Base-by-base conservation (phyloP, 1,140 invertebrate genomes). In the Drosophila trapezifrons region DNA sequence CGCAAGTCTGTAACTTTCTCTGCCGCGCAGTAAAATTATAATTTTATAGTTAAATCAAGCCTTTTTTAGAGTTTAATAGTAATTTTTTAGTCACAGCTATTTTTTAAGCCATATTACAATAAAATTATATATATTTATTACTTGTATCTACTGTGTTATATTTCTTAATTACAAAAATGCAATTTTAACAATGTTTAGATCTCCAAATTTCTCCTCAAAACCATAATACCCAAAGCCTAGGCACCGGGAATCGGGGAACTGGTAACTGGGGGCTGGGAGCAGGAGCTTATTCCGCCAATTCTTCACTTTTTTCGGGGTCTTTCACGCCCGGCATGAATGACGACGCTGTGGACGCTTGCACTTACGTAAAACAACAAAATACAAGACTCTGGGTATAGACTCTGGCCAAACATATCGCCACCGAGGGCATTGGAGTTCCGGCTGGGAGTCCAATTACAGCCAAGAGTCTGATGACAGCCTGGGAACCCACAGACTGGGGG, bases 291-390 rank as follows among this genome's bases (percentile, higher is more conserved):
- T 64, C 22, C 17, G 79, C 60, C 56, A 60, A 62, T 40, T 13
- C 9, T 37, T 66, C 76, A 51, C 32, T 76, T 78, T n/a, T 45
- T 60, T 29, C 6, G 17, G 46, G 57, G 18, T 52, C 75, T 86
- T 84, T 84, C 80, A 80, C 80, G 72, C 72, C 72, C 37, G 47
- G 12, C 60, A 85, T 85, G 81, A 85, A 86, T 85, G 79, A 63
- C 74, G 20, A 54, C 8, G 32, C 20, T 67, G 42, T 32, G 32
- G 70, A 22, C n/a, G n/a, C 40, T 60, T 46, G 57, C 20, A 47
- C 46, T 83, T 78, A 74, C 46, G 32, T 72, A 80, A 63, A 59
- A 62, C 45, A 62, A 60, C n/a, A 40, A 6, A 6, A 35, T 18
- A 25, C 29, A 51, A 20, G 13, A 15, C 15, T n/a, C 5, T 0